phyloP scores from a whole-genome alignment of 2,113 vertebrate genomes.

The Rhadina sibilatrix region DNA sequence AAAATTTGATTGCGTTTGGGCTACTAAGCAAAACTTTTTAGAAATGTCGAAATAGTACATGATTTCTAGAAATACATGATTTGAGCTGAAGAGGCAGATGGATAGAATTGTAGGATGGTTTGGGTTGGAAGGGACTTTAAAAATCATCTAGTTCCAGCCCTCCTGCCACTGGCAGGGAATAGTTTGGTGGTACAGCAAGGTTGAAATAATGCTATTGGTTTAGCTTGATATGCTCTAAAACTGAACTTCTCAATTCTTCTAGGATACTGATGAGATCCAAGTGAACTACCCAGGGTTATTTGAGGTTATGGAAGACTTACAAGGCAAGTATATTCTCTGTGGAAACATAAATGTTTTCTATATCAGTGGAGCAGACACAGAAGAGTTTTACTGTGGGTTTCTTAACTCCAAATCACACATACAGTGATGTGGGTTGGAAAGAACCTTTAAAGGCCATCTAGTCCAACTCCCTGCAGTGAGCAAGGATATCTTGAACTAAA shows the following conservation, averaged over 20 bases:
- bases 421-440: neutral
- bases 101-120: neutral
- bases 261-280: constrained; percentile 93
- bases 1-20: neutral
- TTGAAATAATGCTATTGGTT: neutral
- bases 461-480: neutral
- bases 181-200: neutral
- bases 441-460: neutral
- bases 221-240: neutral
- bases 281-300: constrained; percentile 91
- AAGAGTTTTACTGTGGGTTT: neutral
- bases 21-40: neutral
- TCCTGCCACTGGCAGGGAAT: neutral
- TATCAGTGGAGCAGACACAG: neutral
- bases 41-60: neutral
- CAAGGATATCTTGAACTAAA: neutral
- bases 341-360: neutral
- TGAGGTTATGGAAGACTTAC: constrained; percentile 90
- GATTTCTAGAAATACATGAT: neutral
- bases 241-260: constrained; percentile 12
- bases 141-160: neutral
- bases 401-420: neutral
- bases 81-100: neutral
- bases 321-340: constrained; percentile 77
- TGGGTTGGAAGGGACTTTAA: neutral